Evolutionary conservation across 2,797 vertebrate genomes (phyloP), one percentile per base, ranked within the genome.

Genomic region (Bovichtus variegatus): DNA sequence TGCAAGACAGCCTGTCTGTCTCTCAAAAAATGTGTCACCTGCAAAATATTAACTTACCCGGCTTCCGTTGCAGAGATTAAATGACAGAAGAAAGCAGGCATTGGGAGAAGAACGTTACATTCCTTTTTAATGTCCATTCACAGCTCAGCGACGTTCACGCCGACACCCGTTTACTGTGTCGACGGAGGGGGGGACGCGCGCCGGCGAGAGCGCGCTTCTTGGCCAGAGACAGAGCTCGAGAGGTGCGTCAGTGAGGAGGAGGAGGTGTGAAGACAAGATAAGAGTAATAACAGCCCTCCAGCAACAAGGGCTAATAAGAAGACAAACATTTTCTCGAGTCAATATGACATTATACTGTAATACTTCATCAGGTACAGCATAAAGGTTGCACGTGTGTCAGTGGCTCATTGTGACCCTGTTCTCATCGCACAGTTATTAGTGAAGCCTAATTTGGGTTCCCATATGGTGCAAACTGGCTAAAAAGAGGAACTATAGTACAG

Each of bases 231-330:
- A 29, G 82, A 76, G 80, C 80, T 64, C 53, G 71, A 71, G 84
- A 90, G 90, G 87, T 84, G 89, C 88, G 92, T 92, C 90, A 90
- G 83, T 87, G 38, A 82, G 77, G 79, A 91, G 65, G 69, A 89
- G 58, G 38, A 61, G 88, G 87, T 89, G 91, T 89, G 84, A 89
- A 78, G 89, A 82, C 74, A 68, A 82, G 81, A 90, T 80, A 83
- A 77, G 77, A 82, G 81, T 81, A 86, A 85, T 78, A 87, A 81
- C 72, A 83, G 72, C 60, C 72, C 64, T 81, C 58, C 65, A 40
- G 51, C 62, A 78, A 75, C 47, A 49, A 59, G 40, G 70, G 80
- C 41, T 78, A 78, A 81, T 72, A 58, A 63, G 64, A 29, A 81
- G 60, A 57, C 31, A 23, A 67, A 5, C 40, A 50, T 29, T 68